Base-by-base conservation (phyloP, 2,797 vertebrate genomes). In the Apogon talboti region DNA sequence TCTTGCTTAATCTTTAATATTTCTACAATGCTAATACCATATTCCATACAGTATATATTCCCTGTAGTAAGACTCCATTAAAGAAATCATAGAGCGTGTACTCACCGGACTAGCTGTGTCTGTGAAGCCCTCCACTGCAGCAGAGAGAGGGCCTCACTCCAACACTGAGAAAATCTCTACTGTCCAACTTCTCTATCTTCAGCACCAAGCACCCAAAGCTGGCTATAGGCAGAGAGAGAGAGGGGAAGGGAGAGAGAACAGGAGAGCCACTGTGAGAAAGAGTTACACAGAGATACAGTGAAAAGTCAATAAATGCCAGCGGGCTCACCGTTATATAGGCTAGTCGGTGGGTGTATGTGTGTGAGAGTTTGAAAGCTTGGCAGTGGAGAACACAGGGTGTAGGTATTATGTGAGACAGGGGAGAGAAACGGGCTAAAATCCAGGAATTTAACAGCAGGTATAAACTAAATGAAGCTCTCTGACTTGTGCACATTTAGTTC, bases 111-210 rank as follows among this genome's bases (percentile, higher is more conserved):
- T 93, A 93, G 84, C 92, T 79, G 79, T 50, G 73, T 91, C 66
- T 78, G 88, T 93, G 87, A 94, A 93, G 92, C 93, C 93, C 93
- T 94, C 94, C 93, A 94, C 93, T 92, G 92, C 93, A 94, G 91
- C 91, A 92, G 85, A 93, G 92, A 92, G 92, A 88, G 89, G 91
- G 91, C 89, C 87, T 87, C 93, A 92, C 91, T 87, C 78, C 80
- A 82, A 91, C 84, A 83, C 79, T 76, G 78, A 81, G 68, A 85
- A 84, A 65, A 65, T 78, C 67, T 73, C 70, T 35, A 66, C 71
- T 50, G 71, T 75, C 69, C 35, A 16, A 64, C 79, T 56, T 73
- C 59, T 68, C 59, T 75, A 74, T 70, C 68, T 74, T 72, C 76
- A 86, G 86, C 89, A 82, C 85, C 83, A 18, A 74, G 70, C 4